phyloP scores from a whole-genome alignment of 1,140 invertebrate species.

The Trichonephila clavipes region DNA sequence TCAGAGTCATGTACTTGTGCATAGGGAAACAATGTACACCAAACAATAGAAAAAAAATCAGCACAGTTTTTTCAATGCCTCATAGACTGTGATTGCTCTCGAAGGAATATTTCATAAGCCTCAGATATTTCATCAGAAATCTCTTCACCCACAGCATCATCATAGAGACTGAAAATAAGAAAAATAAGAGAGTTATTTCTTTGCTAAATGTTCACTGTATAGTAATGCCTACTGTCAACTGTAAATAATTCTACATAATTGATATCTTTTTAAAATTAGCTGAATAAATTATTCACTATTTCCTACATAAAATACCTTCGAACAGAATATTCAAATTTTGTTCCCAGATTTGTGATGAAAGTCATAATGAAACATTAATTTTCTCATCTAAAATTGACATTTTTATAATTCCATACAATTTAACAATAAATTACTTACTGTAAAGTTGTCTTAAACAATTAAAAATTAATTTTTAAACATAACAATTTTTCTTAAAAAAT shows the following conservation, averaged over 20 bases:
- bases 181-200: not conserved
- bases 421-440: no score
- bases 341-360: no score
- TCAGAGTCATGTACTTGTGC: conserved; percentile 67
- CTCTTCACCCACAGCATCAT: conserved; percentile 57
- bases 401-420: no score
- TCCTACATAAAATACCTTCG: no score
- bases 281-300: no score
- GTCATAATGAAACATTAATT: no score
- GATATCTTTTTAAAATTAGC: no score
- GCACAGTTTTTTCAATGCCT: conserved; percentile 60
- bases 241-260: not conserved
- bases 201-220: not conserved
- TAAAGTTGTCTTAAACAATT: no score
- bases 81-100: conserved; percentile 59
- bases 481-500: no score
- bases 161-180: conserved; percentile 53
- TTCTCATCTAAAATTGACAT: no score
- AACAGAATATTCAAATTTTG: no score
- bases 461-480: no score
- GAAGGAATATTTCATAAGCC: conserved; percentile 72
- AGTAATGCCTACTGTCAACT: not conserved
- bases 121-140: conserved; percentile 71
- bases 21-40: conserved; percentile 70
- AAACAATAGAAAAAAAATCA: conserved; percentile 53